Conservation (phyloP, 2,113 vertebrate species). For the Corydoras sp. region DNA sequence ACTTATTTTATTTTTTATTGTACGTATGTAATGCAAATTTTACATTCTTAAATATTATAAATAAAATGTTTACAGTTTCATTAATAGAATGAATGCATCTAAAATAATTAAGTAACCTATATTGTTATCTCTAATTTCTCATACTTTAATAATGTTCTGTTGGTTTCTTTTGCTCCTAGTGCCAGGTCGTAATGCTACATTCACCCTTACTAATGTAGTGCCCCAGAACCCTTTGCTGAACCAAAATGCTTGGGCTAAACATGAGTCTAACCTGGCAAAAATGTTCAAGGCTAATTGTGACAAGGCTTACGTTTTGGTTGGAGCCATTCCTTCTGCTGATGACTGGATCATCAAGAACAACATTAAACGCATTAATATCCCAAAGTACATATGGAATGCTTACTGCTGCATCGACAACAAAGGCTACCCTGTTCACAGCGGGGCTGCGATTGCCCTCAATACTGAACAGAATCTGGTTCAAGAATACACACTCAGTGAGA, state of each 20-base stretch:
- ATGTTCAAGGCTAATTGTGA: slow-evolving; percentile 54
- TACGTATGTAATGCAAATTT: no score
- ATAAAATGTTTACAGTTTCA: no score
- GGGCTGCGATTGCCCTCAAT: slow-evolving; percentile 57
- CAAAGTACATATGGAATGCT: slow-evolving; percentile 66
- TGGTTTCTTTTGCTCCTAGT: slow-evolving; percentile 41
- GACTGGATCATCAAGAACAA: slow-evolving; percentile 67
- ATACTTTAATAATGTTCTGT: not conserved
- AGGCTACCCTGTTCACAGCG: slow-evolving; percentile 49
- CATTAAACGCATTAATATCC: slow-evolving; percentile 63
- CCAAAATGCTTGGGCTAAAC: slow-evolving; percentile 61
- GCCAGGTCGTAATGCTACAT: slow-evolving; percentile 62
- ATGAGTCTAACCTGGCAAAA: slow-evolving; percentile 53
- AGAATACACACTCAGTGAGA: slow-evolving; percentile 45
- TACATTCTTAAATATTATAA: no score
- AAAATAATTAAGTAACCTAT: no score
- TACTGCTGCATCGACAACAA: slow-evolving; percentile 66
- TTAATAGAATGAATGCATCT: no score
- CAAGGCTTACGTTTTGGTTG: slow-evolving; percentile 61
- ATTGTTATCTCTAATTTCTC: no score
- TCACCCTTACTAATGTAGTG: slow-evolving; percentile 66
- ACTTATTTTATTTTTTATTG: no score
- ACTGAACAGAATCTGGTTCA: slow-evolving; percentile 58
- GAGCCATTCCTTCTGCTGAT: slow-evolving; percentile 56
- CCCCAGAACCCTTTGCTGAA: slow-evolving; percentile 65